These are phyloP conservation scores for Isichthys henryi DNA, from an alignment of 2,113 vertebrate species.

Conservation along the genomic window DNA sequence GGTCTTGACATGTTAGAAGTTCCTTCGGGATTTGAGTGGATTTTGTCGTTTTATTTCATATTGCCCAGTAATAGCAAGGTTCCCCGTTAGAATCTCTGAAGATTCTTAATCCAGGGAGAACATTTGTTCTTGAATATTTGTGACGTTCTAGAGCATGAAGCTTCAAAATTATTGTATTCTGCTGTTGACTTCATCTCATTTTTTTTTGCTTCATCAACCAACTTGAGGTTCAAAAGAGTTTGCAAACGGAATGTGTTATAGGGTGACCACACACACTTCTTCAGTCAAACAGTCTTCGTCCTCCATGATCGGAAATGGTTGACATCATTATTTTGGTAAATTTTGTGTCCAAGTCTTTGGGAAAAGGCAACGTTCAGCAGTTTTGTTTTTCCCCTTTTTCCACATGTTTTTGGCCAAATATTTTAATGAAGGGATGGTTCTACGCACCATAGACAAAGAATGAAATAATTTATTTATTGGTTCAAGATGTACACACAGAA, in stretches of 20 bases:
- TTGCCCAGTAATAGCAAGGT: not conserved
- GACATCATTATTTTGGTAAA: conserved; percentile 10
- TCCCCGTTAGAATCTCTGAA: not conserved
- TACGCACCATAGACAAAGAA: conserved; percentile 19
- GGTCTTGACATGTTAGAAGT: not conserved
- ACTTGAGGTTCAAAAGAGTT: not conserved
- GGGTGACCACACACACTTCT: not conserved
- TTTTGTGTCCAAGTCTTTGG: conserved; percentile 14
- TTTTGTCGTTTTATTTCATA: too few species aligned
- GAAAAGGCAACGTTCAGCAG: conserved; percentile 20
- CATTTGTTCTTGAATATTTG: not conserved
- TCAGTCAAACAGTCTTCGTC: not conserved
- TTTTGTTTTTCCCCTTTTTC: conserved; percentile 13
- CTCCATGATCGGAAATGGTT: not conserved
- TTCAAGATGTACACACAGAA: conserved; percentile 30
- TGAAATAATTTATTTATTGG: conserved; percentile 29
- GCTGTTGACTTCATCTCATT: not conserved
- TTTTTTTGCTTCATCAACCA: not conserved
- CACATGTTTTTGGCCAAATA: conserved; percentile 22
- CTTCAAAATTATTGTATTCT: not conserved
- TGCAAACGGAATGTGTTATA: conserved; percentile 5
- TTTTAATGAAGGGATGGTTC: conserved; percentile 22
- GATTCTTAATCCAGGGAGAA: not conserved
- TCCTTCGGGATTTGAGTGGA: not conserved
- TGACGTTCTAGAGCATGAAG: not conserved